Evolutionary conservation across 2,797 vertebrate species (phyloP), one percentile per base, ranked within the genome.

Genomic region (Premnoplex brunnescens): DNA sequence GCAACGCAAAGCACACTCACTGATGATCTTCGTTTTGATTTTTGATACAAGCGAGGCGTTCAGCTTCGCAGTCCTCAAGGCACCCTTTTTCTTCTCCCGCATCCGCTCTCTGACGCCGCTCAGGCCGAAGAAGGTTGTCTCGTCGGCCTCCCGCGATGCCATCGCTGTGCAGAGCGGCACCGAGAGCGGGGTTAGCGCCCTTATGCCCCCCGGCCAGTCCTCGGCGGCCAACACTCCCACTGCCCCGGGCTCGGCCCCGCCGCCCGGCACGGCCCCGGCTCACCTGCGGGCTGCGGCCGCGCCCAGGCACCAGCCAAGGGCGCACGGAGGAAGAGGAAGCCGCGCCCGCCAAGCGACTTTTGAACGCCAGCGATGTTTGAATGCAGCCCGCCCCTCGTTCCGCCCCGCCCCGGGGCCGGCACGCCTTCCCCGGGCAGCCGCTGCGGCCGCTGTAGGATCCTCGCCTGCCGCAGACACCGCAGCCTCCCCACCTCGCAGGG

Each of bases 11-110:
- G 59, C 1, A 36, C 11, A 97, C 97, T 97, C 92, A 98, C 97
- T 98, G 13, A 98, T 96, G 11, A 95, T 94, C 58, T 97, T 98
- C 11, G 95, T 96, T 81, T 93, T 98, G 81, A 98, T 97, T 87
- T 97, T 98, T 12, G 97, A 96, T 8, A 83, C 97, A 23, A 98
- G 74, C 1, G 96, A 96, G n/a, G 97, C 97, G 26, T 97, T 97
- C 87, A 97, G 3, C 55, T 97, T 98, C 13, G 96, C 95, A 2
- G 94, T 86, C 74, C 59, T 96, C 58, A 97, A 52, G n/a, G 51
- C 64, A 26, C 97, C 75, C 20, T 91, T 96, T 4, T 95, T 97
- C 84, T 94, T 97, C 78, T 96, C 97, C 52, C 95, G 89, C 97
- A 97, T 97, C 20, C 96, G 86, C 48, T 96, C 96, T n/a, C 94